Conservation (phyloP, 2,888 invertebrate genomes). For the Ariolimax columbianus region DNA sequence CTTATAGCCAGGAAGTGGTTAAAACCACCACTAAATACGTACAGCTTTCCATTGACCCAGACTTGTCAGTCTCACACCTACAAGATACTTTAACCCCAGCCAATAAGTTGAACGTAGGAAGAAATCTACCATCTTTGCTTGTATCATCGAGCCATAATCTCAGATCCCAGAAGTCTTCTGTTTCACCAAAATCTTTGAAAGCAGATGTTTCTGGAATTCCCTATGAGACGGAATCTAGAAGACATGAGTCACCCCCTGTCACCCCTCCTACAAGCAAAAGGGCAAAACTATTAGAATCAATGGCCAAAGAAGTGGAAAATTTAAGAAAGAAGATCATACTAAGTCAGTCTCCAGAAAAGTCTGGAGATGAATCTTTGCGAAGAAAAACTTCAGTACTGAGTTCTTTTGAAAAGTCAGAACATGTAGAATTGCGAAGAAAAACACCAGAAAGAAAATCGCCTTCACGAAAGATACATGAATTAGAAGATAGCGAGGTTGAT, state of each 20-base stretch:
- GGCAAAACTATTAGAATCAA: conserved; percentile 33
- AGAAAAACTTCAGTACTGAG: conserved; percentile 32
- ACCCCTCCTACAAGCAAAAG: conserved; percentile 46
- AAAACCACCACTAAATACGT: conserved; percentile 16
- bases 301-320: neutral
- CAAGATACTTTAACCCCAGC: neutral
- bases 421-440: neutral
- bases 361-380: neutral
- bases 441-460: conserved; percentile 44
- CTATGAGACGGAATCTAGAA: too few species aligned
- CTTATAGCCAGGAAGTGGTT: conserved; percentile 1
- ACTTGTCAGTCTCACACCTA: neutral
- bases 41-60: neutral
- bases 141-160: conserved; percentile 8
- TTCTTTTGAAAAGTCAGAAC: conserved; percentile 1
- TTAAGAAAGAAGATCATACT: neutral
- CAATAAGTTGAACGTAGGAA: neutral
- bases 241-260: conserved; percentile 24
- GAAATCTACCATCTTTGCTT: conserved; percentile 23
- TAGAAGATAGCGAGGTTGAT: neutral
- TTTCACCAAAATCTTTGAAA: neutral
- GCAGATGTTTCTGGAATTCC: neutral
- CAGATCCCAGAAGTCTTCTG: conserved; percentile 21
- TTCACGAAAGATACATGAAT: neutral
- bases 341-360: neutral